Base-by-base conservation (phyloP, 1,140 invertebrate genomes). In the Cylas formicarius region DNA sequence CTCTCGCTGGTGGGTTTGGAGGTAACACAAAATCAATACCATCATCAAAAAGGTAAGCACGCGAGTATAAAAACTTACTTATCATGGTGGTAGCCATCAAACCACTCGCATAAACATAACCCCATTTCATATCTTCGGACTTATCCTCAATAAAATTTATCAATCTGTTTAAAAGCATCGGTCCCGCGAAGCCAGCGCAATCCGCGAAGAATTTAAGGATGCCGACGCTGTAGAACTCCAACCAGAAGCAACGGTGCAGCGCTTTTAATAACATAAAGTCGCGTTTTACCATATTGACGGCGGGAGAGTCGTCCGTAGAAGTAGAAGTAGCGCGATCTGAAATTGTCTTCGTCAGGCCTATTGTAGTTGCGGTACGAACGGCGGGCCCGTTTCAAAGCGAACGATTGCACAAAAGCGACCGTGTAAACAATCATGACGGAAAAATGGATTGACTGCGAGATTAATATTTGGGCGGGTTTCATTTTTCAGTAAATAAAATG, bases 201-300 rank as follows among this genome's bases (percentile, higher is more conserved):
- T 98, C 94, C 2, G 83, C 78, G 3, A 87, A 58, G 18, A 99
- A 72, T 67, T 92, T 90, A 2, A 97, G 62, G 44, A 95, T 62
- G 19, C 93, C 95, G 60, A 97, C 79, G 11, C 76, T 72, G 59
- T 93, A 92, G 72, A 95, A 97, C 61, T 92, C 80, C 41, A 77
- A 61, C 16, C 87, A 91, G 69, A 91, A 97, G 54, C 81, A 81
- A 42, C 70, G 74, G 60, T 92, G 81, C n/a, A 97, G 64, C 0
- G 83, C 77, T 48, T 71, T 72, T 1, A 93, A 60, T 9, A 96
- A 61, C 1, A 80, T 77, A 3, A 20, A 36, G 8, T 38, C 28
- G 8, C 10, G 18, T 44, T 33, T 33, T 18, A 38, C 8, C 13
- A 33, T 24, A 13, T 16, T 4, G 3, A 24, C 27, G 5, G 34